Evolutionary conservation across 2,113 vertebrate genomes (phyloP).

Genomic region (Holacanthus passer): DNA sequence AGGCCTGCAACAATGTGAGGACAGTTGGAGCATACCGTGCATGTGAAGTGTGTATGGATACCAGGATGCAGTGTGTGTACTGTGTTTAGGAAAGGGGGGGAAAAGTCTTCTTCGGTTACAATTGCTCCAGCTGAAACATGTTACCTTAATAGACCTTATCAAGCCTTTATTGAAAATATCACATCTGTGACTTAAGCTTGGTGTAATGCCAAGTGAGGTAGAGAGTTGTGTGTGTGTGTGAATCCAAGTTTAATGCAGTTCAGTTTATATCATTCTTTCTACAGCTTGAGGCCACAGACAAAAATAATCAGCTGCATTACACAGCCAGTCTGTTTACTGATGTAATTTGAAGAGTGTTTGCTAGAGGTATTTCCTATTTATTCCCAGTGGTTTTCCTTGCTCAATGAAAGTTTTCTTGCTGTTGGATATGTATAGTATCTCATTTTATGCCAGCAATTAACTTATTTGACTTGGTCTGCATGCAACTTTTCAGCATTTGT

Average conservation of each 20-base stretch:
- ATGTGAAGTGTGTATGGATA: background rate
- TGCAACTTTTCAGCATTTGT: background rate
- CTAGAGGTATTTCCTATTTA: slow-evolving; percentile 16
- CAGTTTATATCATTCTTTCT: background rate
- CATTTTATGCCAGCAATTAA: slow-evolving; percentile 3
- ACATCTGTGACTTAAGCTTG: background rate
- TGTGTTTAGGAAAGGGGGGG: background rate
- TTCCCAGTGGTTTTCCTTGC: slow-evolving; percentile 3
- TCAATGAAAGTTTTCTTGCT: background rate
- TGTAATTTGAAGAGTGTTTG: slow-evolving; percentile 19
- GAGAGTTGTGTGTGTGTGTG: background rate
- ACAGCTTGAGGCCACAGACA: slow-evolving; percentile 6
- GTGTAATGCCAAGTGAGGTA: background rate
- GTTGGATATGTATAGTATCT: background rate
- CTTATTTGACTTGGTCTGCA: background rate
- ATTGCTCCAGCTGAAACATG: background rate
- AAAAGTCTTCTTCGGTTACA: background rate
- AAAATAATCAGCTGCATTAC: background rate
- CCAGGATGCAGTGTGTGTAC: background rate
- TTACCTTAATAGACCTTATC: background rate
- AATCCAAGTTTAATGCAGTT: background rate
- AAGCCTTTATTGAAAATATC: background rate
- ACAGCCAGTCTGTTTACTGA: slow-evolving; percentile 15
- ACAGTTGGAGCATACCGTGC: background rate
- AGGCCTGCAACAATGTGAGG: slow-evolving; percentile 6